Conservation (phyloP, 1,140 invertebrate genomes). For the Zeugodacus cucurbitae region DNA sequence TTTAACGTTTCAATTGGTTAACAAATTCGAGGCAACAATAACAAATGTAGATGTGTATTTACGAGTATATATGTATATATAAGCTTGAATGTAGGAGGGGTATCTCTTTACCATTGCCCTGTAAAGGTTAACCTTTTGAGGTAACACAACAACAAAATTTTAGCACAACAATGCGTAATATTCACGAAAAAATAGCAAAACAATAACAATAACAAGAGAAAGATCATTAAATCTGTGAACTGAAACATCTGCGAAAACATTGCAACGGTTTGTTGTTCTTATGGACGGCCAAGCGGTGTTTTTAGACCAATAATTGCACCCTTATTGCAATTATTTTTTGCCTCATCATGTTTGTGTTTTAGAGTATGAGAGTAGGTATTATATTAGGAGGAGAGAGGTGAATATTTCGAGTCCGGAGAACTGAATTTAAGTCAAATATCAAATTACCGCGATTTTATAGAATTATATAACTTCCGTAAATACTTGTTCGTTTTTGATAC, state of each 20-base stretch:
- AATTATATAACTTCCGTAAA: too few species aligned
- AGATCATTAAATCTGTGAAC: constrained; percentile 16
- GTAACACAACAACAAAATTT: neutral
- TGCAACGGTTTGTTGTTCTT: neutral
- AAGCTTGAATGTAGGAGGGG: neutral
- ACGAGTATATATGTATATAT: neutral
- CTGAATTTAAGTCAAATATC: too few species aligned
- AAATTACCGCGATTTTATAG: too few species aligned
- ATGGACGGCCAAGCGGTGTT: neutral
- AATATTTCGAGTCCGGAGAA: too few species aligned
- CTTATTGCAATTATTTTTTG: neutral
- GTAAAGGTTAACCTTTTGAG: neutral
- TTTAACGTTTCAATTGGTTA: constrained; percentile 26
- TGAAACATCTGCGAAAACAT: neutral
- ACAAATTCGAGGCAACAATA: neutral
- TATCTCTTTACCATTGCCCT: neutral
- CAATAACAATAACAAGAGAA: neutral
- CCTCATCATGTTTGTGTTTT: too few species aligned
- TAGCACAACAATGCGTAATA: neutral
- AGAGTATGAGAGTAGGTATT: too few species aligned
- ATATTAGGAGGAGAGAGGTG: too few species aligned
- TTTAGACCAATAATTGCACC: neutral
- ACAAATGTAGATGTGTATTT: neutral
- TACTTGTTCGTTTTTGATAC: too few species aligned
- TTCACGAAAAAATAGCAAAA: neutral